Base-by-base conservation (phyloP, 2,888 invertebrate genomes). In the Homarus gammarus region DNA sequence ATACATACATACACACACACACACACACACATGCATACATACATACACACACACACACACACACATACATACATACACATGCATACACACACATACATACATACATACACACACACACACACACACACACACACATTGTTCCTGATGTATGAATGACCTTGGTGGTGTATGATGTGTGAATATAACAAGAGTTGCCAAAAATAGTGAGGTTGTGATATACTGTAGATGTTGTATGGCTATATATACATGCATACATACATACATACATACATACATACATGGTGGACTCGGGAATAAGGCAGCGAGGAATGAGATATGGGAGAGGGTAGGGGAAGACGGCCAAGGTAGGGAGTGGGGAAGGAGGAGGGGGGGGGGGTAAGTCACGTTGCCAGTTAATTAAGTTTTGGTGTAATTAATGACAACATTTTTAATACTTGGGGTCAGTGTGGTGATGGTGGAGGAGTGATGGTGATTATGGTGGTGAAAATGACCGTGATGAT, bases 71-170 rank as follows among this genome's bases (percentile, higher is more conserved):
- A 79, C 79, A 79, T 1, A 8, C 79, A 56, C 79, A 79, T 22
- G 56, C 61, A 79, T 18, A 79, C 61, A 56, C 79, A 79, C 38
- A 56, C 79, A 56, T 22, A 79, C 79, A 79, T 36, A 56, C 79
- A 79, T 22, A 56, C 61, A 79, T 18, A 79, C 61, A 56, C 79
- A 79, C 38, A 56, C 61, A 79, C 36, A 56, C 31, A 79, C 36
- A 33, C 61, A 56, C 15, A 79, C 31, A 81, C 31, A 56, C 12
- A 61, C 18, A 61, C 12, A 81, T 1, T n/a, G n/a, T n/a, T n/a
- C n/a, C n/a, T n/a, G n/a, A n/a, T n/a, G n/a, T n/a, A n/a, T n/a
- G n/a, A n/a, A n/a, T n/a, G n/a, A n/a, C n/a, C n/a, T n/a, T n/a
- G n/a, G n/a, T n/a, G n/a, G n/a, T n/a, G n/a, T n/a, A n/a, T n/a